phyloP scores from a whole-genome alignment of 2,797 vertebrate species.

The Cuniculus paca region DNA sequence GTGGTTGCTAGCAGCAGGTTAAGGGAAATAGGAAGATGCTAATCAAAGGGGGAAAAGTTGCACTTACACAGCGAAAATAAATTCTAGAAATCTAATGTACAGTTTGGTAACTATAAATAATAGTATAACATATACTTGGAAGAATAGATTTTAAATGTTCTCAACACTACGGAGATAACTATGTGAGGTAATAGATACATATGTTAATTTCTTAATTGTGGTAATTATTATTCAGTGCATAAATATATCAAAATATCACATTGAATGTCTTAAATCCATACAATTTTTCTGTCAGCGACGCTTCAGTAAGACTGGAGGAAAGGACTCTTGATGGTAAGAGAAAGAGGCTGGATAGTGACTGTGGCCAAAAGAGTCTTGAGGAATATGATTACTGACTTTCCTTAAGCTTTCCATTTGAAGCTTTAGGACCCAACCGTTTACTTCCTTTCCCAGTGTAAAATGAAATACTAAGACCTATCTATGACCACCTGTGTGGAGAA shows the following conservation, averaged over 20 bases:
- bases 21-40: neutral
- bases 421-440: neutral
- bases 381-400: neutral
- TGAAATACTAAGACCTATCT: slow-evolving; percentile 39
- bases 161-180: neutral
- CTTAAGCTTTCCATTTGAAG: neutral
- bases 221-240: neutral
- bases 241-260: neutral
- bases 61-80: neutral
- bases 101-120: neutral
- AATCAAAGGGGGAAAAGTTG: neutral
- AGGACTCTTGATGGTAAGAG: neutral
- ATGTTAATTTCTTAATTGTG: neutral
- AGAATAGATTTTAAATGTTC: neutral
- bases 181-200: neutral
- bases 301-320: neutral
- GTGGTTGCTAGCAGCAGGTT: neutral
- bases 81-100: neutral
- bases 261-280: neutral
- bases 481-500: neutral
- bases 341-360: neutral
- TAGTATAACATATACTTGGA: neutral
- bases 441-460: neutral
- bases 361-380: neutral
- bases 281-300: neutral